Evolutionary conservation across 2,888 invertebrate species (phyloP), one percentile per base, ranked within the genome.

Genomic region (Heteromurus nitidus): DNA sequence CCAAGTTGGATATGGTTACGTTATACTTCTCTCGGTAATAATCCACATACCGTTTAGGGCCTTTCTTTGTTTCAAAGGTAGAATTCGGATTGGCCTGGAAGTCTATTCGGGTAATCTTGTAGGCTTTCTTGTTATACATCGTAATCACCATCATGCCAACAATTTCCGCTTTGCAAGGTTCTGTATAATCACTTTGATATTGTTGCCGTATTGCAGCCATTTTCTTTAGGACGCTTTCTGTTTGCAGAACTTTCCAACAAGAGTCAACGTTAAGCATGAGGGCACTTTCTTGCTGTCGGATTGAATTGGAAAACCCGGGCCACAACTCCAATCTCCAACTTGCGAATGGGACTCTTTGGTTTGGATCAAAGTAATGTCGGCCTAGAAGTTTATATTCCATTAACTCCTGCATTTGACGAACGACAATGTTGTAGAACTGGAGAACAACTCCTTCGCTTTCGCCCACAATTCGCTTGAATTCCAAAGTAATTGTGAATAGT

Each of bases 61-160:
- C 36, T 5, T 36, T 36, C 36, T 13, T 36, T 9, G 7, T 5
- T 20, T 36, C 47, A 85, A 91, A 91, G 1, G 88, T 88, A 28
- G 88, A 86, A 18, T 31, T 74, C 0, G 91, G 90, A 20, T 86
- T 89, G 83, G 88, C 88, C 42, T 88, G 87, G 89, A 89, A 91
- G 5, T 88, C 88, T 42, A 91, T 89, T 70, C 90, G 90, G 85
- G 90, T 90, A 16, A 91, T 88, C 53, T 89, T 88, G 87, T 91
- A 91, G 1, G 91, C 90, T 83, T 89, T 90, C 86, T 90, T 90
- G 87, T 91, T 91, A 53, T 81, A 79, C 0, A 1, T 28, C 1
- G 83, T 83, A 16, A 83, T 30, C 0, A 83, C 79, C 30, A 74
- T 88, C 91, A 73, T 74, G 0, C 81, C 83, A 2, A 28, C 69